Evolutionary conservation across 2,888 invertebrate genomes (phyloP).

Genomic region (Desoria tigrina): DNA sequence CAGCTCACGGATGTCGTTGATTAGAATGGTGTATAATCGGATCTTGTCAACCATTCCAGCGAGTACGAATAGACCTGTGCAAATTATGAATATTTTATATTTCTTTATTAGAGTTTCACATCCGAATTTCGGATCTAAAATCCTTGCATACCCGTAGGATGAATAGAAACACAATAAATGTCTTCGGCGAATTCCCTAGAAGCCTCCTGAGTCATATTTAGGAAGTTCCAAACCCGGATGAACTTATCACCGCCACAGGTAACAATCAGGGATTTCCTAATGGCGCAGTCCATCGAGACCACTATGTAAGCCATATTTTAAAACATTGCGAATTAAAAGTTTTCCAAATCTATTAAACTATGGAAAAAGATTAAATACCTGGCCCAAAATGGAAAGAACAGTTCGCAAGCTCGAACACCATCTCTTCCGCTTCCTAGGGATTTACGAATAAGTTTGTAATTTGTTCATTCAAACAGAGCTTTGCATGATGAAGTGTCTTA

Average conservation of each 20-base stretch:
- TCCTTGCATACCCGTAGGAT: constrained; percentile 61
- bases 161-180: constrained; percentile 73
- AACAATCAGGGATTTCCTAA: constrained; percentile 87
- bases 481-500: too few relatives aligned
- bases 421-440: constrained; percentile 62
- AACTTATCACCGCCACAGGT: constrained; percentile 81
- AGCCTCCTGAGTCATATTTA: constrained; percentile 75
- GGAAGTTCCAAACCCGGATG: constrained; percentile 89
- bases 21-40: constrained; percentile 75
- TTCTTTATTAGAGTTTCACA: too few relatives aligned
- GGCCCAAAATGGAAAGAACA: constrained; percentile 77
- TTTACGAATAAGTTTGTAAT: too few relatives aligned
- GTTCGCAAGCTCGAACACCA: constrained; percentile 69
- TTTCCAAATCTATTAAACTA: too few relatives aligned
- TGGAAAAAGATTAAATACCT: constrained; percentile 55
- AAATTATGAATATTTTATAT: too few relatives aligned
- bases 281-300: constrained; percentile 76
- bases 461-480: too few relatives aligned
- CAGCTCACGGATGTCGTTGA: constrained; percentile 76
- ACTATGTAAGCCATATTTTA: constrained; percentile 58
- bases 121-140: too few relatives aligned
- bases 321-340: too few relatives aligned
- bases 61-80: constrained; percentile 74
- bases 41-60: constrained; percentile 90
- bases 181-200: constrained; percentile 78